Percentiles rank a stretch among this genome's conserved stretches.
Conservation (phyloP, 2,113 vertebrate species). For the Gymnarchus niloticus region DNA sequence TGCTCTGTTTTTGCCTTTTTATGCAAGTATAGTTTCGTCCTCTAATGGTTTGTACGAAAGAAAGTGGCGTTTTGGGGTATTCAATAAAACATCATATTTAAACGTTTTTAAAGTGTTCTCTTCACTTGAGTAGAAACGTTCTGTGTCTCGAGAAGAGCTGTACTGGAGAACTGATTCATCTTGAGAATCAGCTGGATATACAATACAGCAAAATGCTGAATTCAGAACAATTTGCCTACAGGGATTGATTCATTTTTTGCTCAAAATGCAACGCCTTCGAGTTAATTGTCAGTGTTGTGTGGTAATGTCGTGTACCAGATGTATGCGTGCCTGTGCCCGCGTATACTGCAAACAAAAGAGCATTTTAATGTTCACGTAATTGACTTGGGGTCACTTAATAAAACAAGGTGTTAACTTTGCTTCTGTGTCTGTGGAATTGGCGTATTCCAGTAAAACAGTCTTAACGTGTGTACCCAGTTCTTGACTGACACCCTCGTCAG, state of each 20-base stretch:
- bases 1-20: background rate
- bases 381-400: no score
- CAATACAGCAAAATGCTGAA: no score
- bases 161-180: background rate
- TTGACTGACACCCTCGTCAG: no score
- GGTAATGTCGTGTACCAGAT: background rate
- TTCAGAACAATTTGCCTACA: no score
- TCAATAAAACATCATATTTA: background rate
- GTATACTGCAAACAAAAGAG: background rate
- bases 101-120: background rate
- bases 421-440: no score
- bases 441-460: no score
- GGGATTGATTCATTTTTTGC: no score
- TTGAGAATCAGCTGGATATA: no score
- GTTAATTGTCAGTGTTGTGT: background rate
- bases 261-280: background rate
- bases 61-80: background rate
- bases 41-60: background rate
- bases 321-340: background rate
- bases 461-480: no score
- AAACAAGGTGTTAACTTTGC: no score
- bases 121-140: background rate
- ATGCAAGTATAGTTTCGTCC: background rate
- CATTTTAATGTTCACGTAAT: no score
- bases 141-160: background rate